A percentile compares a stretch with the other conserved stretches of the same genome.
Conservation (phyloP, 2,888 invertebrate genomes). For the Ariolimax columbianus region DNA sequence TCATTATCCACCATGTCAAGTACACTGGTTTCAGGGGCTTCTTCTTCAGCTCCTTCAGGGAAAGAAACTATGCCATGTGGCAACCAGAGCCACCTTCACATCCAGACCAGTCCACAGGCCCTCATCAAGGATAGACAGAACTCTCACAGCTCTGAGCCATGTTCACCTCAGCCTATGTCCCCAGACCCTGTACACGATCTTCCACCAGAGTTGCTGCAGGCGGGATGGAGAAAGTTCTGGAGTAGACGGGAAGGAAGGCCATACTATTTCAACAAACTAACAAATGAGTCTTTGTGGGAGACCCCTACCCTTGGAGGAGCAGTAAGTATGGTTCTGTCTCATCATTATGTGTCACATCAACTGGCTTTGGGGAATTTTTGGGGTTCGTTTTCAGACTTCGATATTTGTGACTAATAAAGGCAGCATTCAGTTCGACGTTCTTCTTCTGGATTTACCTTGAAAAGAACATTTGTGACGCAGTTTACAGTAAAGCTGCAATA, state of each 20-base stretch:
- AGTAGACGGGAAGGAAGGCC: slow-evolving; percentile 95
- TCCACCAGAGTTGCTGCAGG: slow-evolving; percentile 86
- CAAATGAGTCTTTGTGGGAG: slow-evolving; percentile 98
- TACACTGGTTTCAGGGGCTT: not conserved
- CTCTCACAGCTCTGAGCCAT: slow-evolving; percentile 41
- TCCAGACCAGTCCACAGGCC: slow-evolving; percentile 26
- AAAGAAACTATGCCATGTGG: not conserved
- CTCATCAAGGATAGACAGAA: slow-evolving; percentile 16
- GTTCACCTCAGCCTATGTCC: slow-evolving; percentile 62
- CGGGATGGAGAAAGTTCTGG: slow-evolving; percentile 98
- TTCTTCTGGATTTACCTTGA: too few species aligned
- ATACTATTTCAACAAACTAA: slow-evolving; percentile 97
- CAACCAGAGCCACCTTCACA: slow-evolving; percentile 31
- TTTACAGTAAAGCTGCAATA: too few species aligned
- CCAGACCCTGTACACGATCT: slow-evolving; percentile 80
- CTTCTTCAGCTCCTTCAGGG: not conserved
- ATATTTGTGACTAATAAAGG: too few species aligned
- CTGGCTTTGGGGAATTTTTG: too few species aligned
- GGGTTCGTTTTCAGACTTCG: too few species aligned
- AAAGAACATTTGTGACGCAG: too few species aligned
- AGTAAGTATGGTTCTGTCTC: slow-evolving; percentile 21
- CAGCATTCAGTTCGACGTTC: too few species aligned
- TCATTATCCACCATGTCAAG: slow-evolving; percentile 27
- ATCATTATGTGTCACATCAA: not conserved
- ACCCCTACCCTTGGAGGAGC: slow-evolving; percentile 85